phyloP scores from a whole-genome alignment of 1,140 invertebrate species.

The Rhynchophorus ferrugineus region DNA sequence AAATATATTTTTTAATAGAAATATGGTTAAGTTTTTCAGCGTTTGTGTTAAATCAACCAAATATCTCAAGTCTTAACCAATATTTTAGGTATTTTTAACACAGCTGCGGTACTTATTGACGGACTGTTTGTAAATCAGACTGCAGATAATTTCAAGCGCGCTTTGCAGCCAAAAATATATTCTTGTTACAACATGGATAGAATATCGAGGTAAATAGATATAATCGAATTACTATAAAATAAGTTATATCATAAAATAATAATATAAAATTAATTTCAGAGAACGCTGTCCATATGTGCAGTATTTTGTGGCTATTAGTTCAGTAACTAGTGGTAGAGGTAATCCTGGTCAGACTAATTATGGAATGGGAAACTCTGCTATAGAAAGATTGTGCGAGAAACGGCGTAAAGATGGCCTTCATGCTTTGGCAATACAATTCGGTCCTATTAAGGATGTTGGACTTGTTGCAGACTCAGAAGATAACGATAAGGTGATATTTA shows the following conservation, averaged over 20 bases:
- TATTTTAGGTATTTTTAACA: conserved; percentile 70
- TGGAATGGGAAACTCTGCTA: conserved; percentile 53
- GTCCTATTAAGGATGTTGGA: conserved; percentile 49
- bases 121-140: conserved; percentile 82
- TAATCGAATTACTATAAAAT: conserved; percentile 14
- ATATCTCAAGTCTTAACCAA: too few species aligned
- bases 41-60: too few species aligned
- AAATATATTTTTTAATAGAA: too few species aligned
- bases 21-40: too few species aligned
- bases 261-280: neutral
- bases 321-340: conserved; percentile 66
- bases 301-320: conserved; percentile 64
- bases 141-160: conserved; percentile 64
- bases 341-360: conserved; percentile 76
- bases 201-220: conserved; percentile 42
- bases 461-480: conserved; percentile 40
- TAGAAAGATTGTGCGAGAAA: conserved; percentile 53
- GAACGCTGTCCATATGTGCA: conserved; percentile 15
- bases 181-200: conserved; percentile 71
- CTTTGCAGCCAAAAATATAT: conserved; percentile 72
- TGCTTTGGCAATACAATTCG: conserved; percentile 53
- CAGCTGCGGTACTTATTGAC: conserved; percentile 83
- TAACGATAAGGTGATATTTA: conserved; percentile 2
- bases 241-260: neutral
- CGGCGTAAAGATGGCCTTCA: conserved; percentile 45